A percentile compares a stretch with the other conserved stretches of the same genome.
Evolutionary conservation across 2,888 invertebrate genomes (phyloP).

Genomic region (Lysandra bellargus): DNA sequence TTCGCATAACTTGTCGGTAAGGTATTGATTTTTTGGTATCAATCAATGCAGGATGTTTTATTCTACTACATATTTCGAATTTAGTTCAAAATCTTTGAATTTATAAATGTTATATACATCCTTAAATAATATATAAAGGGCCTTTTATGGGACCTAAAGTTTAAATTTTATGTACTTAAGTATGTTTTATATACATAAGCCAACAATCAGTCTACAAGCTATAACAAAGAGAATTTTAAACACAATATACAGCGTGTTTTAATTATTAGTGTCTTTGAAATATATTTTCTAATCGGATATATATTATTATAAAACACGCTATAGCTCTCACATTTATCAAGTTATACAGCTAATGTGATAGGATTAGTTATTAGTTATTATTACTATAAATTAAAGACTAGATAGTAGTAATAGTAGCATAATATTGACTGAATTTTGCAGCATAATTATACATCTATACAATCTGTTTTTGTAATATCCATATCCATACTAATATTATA

Average conservation of each 20-base stretch:
- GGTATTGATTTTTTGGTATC: too few species aligned
- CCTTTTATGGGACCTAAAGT: too few species aligned
- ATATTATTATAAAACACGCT: background rate
- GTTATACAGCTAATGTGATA: background rate
- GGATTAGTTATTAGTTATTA: background rate
- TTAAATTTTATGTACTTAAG: background rate
- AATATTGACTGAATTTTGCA: background rate
- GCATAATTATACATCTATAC: background rate
- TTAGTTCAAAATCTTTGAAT: too few species aligned
- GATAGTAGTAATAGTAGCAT: too few species aligned
- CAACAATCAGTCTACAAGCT: background rate
- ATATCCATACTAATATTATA: too few species aligned
- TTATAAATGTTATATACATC: too few species aligned
- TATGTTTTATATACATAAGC: background rate
- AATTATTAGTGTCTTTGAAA: background rate
- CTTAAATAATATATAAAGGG: too few species aligned
- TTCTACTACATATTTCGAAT: too few species aligned
- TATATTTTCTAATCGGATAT: too few species aligned
- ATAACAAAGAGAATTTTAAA: background rate
- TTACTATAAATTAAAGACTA: background rate
- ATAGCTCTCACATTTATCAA: background rate
- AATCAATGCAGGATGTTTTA: too few species aligned
- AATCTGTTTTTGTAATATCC: too few species aligned
- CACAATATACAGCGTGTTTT: background rate
- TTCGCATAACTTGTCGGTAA: too few species aligned